Percentiles rank a stretch among this genome's conserved stretches.
These are phyloP conservation scores for Gulo gulo DNA, from an alignment of 2,113 vertebrate species.

Conservation along the genomic window DNA sequence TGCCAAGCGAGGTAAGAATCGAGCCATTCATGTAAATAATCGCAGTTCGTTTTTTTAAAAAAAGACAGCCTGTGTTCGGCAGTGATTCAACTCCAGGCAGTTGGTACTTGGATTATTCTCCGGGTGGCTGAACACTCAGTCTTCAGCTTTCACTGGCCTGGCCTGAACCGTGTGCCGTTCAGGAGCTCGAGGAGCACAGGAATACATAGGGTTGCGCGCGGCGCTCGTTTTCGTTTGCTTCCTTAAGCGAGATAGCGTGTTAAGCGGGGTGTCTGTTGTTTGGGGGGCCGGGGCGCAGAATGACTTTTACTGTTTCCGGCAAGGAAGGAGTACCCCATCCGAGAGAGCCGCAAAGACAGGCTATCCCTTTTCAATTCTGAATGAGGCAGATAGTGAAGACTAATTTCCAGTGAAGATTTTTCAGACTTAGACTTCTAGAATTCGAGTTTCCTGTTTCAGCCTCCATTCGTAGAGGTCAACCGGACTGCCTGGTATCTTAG, in stretches of 20 bases:
- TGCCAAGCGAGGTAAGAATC: slow-evolving; percentile 88
- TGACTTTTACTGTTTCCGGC: background rate
- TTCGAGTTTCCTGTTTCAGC: background rate
- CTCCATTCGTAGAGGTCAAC: background rate
- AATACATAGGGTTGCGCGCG: background rate
- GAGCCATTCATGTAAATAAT: background rate
- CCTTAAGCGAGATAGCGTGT: background rate
- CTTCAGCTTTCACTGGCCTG: background rate
- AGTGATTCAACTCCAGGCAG: background rate
- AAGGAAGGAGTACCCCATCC: background rate
- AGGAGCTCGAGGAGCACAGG: background rate
- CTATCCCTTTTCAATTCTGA: background rate
- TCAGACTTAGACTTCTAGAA: background rate
- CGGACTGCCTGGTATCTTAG: background rate
- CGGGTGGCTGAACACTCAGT: background rate
- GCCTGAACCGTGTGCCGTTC: background rate
- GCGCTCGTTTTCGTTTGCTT: background rate
- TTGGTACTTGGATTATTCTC: slow-evolving; percentile 15
- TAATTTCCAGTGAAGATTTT: background rate
- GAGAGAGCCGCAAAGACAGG: background rate
- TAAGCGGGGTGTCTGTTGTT: background rate
- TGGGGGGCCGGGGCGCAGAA: background rate
- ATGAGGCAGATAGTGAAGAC: background rate
- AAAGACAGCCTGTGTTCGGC: background rate
- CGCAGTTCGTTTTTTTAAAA: background rate